Conservation (phyloP, 2,113 vertebrate species). For the Paradisaea rubra region DNA sequence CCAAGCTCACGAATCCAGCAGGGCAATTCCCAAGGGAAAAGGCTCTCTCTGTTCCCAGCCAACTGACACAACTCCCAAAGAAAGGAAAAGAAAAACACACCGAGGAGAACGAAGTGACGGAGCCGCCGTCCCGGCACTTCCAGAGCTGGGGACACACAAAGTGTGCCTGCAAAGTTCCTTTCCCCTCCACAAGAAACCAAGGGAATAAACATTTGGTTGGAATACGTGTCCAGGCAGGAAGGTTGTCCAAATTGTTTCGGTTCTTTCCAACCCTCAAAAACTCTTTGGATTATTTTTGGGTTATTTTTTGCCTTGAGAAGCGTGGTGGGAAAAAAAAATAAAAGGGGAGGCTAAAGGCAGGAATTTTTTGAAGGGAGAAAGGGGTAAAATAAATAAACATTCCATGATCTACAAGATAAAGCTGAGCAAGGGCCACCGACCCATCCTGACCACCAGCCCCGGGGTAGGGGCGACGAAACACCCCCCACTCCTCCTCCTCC, state of each 20-base stretch:
- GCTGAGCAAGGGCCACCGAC: background rate
- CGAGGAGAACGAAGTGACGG: background rate
- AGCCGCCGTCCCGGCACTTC: background rate
- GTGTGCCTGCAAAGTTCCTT: background rate
- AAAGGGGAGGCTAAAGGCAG: background rate
- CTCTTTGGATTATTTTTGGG: background rate
- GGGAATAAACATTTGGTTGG: background rate
- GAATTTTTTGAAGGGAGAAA: background rate
- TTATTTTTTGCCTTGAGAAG: background rate
- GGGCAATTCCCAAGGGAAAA: background rate
- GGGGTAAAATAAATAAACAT: background rate
- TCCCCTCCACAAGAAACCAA: background rate
- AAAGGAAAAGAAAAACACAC: background rate
- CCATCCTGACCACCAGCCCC: background rate
- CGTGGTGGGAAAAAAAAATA: background rate
- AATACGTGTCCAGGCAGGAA: background rate
- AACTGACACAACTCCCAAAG: background rate
- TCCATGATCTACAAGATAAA: background rate
- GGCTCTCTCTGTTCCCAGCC: background rate
- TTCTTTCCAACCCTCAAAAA: background rate
- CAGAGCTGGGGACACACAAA: background rate
- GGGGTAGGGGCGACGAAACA: background rate
- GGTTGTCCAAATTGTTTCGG: background rate
- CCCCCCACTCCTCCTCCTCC: background rate
- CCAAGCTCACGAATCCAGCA: rapidly evolving